phyloP scores from a whole-genome alignment of 2,797 vertebrate species.

The Notoglanidium macrostoma region DNA sequence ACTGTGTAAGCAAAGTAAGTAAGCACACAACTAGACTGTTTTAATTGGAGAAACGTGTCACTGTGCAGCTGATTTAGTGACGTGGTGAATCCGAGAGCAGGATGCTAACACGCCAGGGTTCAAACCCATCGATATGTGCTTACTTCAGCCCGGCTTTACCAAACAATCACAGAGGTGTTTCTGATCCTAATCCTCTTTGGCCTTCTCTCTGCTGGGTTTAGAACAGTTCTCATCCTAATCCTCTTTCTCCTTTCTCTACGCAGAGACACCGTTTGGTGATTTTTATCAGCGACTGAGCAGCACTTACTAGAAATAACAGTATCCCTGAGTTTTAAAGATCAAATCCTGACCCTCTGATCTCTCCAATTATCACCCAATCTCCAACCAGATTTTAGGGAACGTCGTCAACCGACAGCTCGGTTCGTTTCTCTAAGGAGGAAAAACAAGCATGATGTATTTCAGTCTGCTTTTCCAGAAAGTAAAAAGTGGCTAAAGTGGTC shows the following conservation, averaged over 20 bases:
- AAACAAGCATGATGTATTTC: background rate
- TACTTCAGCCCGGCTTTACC: background rate
- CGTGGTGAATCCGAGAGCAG: background rate
- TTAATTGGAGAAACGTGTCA: conserved; percentile 20
- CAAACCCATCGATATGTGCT: background rate
- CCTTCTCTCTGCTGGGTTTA: background rate
- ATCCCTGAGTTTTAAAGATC: background rate
- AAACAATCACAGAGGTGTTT: background rate
- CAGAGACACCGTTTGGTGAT: background rate
- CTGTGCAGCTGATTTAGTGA: background rate
- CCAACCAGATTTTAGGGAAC: background rate
- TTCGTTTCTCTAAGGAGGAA: background rate
- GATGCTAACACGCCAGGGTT: background rate
- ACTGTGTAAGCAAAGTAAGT: background rate
- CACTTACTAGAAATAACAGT: background rate
- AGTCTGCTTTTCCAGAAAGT: background rate
- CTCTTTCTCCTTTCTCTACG: background rate
- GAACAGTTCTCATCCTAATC: background rate
- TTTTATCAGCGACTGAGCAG: background rate
- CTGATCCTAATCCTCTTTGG: background rate
- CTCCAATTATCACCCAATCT: background rate
- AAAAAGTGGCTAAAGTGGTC: too few species aligned
- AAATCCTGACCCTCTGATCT: background rate
- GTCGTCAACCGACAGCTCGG: background rate
- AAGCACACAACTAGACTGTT: conserved; percentile 19